Evolutionary conservation across 2,113 vertebrate species (phyloP), one percentile per base, ranked within the genome.

Genomic region (Daboia siamensis): DNA sequence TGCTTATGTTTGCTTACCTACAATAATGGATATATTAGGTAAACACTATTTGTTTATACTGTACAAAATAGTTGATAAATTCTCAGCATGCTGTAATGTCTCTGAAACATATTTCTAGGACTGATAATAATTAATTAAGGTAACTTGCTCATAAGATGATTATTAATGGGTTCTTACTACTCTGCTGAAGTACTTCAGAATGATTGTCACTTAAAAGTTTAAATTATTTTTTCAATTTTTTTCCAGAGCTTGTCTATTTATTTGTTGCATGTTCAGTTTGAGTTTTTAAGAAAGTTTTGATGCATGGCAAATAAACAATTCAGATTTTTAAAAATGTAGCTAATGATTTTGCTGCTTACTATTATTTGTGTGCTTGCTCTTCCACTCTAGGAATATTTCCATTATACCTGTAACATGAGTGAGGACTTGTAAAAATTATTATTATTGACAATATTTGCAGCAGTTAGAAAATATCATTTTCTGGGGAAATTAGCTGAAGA

Each of bases 331-430:
- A 85, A 64, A 64, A 74, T 61, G 39, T 74, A 85, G n/a, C 10
- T 89, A 93, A 91, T 93, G 55, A 85, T 48, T 91, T 93, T 93
- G 21, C 55, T 61, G 85, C 69, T 57, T 85, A 91, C 20, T n/a
- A 80, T 84, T 89, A 39, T 26, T 54, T 54, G 55, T 89, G 15
- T 23, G 51, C 23, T 54, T 93, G 64, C 74, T 88, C 91, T 89
- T 64, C 61, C 15, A 64, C 69, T 11, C 48, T 48, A 89, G 91
- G 80, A 29, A 56, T 86, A 48, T 89, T 91, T 17, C 33, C 48
- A 80, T 24, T 89, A 55, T 55, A 89, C 55, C 24, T 55, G 13
- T 89, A 84, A 7, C 15, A 3, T 87, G 29, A 5, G 33, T 55
- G 69, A 93, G 11, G n/a, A 85, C 59, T 59, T 44, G 29, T 23